phyloP scores from a whole-genome alignment of 1,140 invertebrate genomes.

The Wiebesia pumilae region DNA sequence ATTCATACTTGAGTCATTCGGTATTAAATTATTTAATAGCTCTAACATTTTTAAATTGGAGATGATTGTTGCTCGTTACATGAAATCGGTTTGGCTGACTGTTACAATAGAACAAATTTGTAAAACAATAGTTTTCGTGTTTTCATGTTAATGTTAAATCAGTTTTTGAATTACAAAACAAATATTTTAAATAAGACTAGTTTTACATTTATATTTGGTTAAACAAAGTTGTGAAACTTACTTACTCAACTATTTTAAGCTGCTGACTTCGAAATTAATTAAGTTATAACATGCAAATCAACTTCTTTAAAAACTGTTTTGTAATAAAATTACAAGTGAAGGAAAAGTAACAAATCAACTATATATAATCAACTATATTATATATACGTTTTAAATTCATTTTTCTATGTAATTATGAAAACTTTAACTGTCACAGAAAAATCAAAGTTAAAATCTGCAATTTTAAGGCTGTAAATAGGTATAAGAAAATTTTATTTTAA shows the following conservation, averaged over 20 bases:
- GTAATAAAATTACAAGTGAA: background rate
- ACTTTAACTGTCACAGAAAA: no score
- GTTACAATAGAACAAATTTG: background rate
- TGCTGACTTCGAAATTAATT: background rate
- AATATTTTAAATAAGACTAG: background rate
- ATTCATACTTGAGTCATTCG: background rate
- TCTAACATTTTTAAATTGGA: background rate
- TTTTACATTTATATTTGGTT: background rate
- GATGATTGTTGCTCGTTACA: background rate
- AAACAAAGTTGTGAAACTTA: background rate
- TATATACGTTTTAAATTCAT: no score
- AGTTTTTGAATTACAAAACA: background rate
- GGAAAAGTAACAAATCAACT: background rate
- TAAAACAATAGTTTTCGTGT: background rate
- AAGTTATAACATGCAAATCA: background rate
- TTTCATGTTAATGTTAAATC: background rate
- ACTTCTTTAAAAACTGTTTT: background rate
- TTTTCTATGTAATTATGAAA: no score
- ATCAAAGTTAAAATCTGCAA: no score
- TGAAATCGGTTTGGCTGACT: background rate
- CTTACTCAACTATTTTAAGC: background rate
- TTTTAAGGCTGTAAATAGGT: no score
- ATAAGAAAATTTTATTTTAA: no score
- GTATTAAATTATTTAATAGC: no score
- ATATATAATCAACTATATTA: no score